Percentiles rank a stretch among this genome's conserved stretches.
Evolutionary conservation across 2,113 vertebrate species (phyloP).

Genomic region (Pseudorhombus dupliciocellatus): DNA sequence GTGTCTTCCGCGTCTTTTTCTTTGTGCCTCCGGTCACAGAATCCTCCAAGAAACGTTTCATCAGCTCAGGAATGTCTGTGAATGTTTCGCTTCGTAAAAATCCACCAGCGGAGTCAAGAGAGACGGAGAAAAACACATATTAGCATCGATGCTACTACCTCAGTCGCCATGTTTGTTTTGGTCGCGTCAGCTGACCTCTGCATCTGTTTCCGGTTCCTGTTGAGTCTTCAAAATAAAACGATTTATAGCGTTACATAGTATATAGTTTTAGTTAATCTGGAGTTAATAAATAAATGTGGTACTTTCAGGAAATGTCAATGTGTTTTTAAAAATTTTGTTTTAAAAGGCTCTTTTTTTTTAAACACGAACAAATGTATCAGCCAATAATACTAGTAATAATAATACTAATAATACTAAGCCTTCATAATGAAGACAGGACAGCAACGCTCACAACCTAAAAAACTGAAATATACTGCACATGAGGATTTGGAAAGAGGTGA

Average conservation of each 20-base stretch:
- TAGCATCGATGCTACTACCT: background rate
- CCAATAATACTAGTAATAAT: too few relatives aligned
- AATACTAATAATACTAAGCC: too few relatives aligned
- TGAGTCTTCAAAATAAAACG: constrained; percentile 6
- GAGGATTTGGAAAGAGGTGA: too few relatives aligned
- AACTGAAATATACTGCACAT: too few relatives aligned
- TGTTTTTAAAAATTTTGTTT: too few relatives aligned
- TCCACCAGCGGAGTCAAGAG: rapidly evolving
- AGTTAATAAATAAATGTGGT: too few relatives aligned
- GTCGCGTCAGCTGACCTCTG: constrained; percentile 26
- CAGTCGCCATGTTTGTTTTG: constrained; percentile 70
- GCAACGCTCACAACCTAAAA: too few relatives aligned
- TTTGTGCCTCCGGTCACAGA: background rate
- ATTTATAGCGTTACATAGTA: background rate
- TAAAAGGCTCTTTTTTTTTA: background rate
- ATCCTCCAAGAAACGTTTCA: rapidly evolving
- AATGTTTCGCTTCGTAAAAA: rapidly evolving
- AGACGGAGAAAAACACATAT: background rate
- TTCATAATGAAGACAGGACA: too few relatives aligned
- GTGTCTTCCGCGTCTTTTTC: background rate
- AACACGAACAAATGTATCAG: background rate
- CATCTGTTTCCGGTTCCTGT: constrained; percentile 12
- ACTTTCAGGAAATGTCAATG: too few relatives aligned
- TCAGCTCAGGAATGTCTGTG: background rate
- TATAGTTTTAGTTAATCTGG: too few relatives aligned